Evolutionary conservation across 2,888 invertebrate species (phyloP), one percentile per base, ranked within the genome.

Genomic region (Marasmarcha lunaedactyla): DNA sequence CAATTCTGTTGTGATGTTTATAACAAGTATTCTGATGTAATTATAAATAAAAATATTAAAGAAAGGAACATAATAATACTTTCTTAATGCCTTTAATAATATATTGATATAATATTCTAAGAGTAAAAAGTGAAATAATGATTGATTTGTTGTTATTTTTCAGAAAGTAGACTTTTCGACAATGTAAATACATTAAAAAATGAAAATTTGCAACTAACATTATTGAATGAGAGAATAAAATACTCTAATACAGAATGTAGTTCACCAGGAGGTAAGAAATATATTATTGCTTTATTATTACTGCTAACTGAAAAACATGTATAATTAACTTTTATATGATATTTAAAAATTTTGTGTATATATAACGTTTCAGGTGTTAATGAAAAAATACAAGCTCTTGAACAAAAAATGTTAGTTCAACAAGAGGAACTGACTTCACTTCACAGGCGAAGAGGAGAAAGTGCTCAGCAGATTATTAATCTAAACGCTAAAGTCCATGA

Each of bases 401-500:
- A 97, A 71, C 94, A 95, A 57, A 95, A 95, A 71, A 79, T 97
- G 37, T 81, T 94, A 45, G 85, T 86, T 10, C 91, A 96, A 59
- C 96, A 97, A 63, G 97, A 97, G 73, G 97, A 98, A 66, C 77
- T 98, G 26, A 95, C 97, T 0, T 94, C 93, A 41, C 71, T 97
- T 41, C 97, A 96, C 61, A 87, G 93, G 53, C 87, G 94, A 41
- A 90, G 94, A 68, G 95, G 97, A 35, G 97, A 97, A 84, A 95
- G 95, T 78, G 88, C 96, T 1, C 97, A 97, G 66, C 91, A 95
- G 79, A 93, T 97, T 48, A 93, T 97, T 45, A 95, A 94, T 69
- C 84, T 97, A 27, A 96, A 94, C 77, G 87, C 89, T 48, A 89
- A 88, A 71, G 84, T 96, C 33, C 94, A 95, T 66, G 94, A 95